A percentile compares a stretch with the other conserved stretches of the same genome.
Evolutionary conservation across 2,797 vertebrate species (phyloP).

Genomic region (Okamejei kenojei): DNA sequence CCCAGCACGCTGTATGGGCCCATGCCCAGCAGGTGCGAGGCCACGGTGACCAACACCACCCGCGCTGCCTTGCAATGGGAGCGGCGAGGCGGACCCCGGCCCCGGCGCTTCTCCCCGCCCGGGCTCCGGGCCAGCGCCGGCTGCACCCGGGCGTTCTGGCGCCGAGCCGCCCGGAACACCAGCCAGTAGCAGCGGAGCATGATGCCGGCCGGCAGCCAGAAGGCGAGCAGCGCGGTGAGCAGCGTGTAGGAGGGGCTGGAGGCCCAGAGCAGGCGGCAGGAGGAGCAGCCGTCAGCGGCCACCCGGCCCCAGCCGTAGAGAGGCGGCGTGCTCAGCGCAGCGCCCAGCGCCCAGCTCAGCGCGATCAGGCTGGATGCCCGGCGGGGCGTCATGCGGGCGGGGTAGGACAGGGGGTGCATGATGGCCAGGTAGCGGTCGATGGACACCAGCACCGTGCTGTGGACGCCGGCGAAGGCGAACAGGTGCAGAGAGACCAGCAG

Average conservation of each 20-base stretch:
- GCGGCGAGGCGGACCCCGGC: slow-evolving; percentile 55
- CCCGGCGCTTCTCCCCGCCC: slow-evolving; percentile 42
- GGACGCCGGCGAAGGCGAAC: slow-evolving; percentile 79
- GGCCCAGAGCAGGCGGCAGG: slow-evolving; percentile 77
- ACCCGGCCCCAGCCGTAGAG: slow-evolving; percentile 79
- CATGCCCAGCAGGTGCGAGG: slow-evolving; percentile 77
- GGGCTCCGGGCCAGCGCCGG: slow-evolving; percentile 43
- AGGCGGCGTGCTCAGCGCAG: slow-evolving; percentile 76
- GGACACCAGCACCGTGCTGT: slow-evolving; percentile 79
- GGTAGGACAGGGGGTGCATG: slow-evolving; percentile 80
- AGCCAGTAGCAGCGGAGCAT: slow-evolving; percentile 81
- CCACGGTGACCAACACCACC: slow-evolving; percentile 80
- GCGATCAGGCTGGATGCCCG: slow-evolving; percentile 71
- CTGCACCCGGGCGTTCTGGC: slow-evolving; percentile 78
- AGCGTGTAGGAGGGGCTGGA: slow-evolving; percentile 71
- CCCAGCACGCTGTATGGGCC: slow-evolving; percentile 76
- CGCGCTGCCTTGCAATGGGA: slow-evolving; percentile 79
- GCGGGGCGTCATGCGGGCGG: slow-evolving; percentile 74
- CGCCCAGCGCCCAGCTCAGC: slow-evolving; percentile 72
- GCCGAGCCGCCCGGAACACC: slow-evolving; percentile 74
- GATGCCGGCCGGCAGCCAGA: slow-evolving; percentile 71
- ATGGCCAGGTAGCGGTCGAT: slow-evolving; percentile 81
- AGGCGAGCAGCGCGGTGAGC: slow-evolving; percentile 67
- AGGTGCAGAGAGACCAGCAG: slow-evolving; percentile 80
- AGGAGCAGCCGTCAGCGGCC: slow-evolving; percentile 67